Base-by-base conservation (phyloP, 2,113 vertebrate genomes). In the Clarias batrachus region DNA sequence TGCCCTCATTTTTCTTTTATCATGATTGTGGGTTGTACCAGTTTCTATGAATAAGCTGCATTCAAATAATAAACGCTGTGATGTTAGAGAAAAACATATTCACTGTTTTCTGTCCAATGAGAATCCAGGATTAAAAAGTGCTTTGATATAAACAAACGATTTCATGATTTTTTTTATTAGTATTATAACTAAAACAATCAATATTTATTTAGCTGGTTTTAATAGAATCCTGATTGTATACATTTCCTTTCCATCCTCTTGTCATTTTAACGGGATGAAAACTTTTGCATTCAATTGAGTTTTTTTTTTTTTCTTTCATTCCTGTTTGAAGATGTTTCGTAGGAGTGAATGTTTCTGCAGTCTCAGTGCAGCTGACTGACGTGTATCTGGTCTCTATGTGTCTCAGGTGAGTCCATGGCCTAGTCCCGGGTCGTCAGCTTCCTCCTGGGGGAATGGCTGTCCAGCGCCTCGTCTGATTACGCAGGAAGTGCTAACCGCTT, bases 321-420 rank as follows among this genome's bases (percentile, higher is more conserved):
- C 33, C 4, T 59, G 9, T 37, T 25, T 84, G 5, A 9, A 23
- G 27, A 12, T 74, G 83, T 62, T 33, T 48, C 9, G 66, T 68
- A 17, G 16, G 27, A 68, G 2, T 30, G 66, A 14, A 7, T 37
- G 6, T 0, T 41, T 37, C 41, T 48, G 48, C 48, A 48, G 48
- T 37, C 37, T 41, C 19, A 33, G 82, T 73, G 11, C 66, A 13
- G 33, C 23, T 52, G 16, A 60, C 11, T 74, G 25, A 81, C 21
- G 25, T 77, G 13, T 60, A 1, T 87, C 4, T 83, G 70, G 13
- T 8, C 73, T 12, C 30, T 82, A 0, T 80, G 4, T 86, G 56
- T 41, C 27, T n/a, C 66, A 90, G 89, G 80, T 84, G 84, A 56
- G 76, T 80, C 85, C 76, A 88, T 90, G 89, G 79, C 89, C 76